Evolutionary conservation across 2,888 invertebrate species (phyloP).

Genomic region (Agelastica alni): DNA sequence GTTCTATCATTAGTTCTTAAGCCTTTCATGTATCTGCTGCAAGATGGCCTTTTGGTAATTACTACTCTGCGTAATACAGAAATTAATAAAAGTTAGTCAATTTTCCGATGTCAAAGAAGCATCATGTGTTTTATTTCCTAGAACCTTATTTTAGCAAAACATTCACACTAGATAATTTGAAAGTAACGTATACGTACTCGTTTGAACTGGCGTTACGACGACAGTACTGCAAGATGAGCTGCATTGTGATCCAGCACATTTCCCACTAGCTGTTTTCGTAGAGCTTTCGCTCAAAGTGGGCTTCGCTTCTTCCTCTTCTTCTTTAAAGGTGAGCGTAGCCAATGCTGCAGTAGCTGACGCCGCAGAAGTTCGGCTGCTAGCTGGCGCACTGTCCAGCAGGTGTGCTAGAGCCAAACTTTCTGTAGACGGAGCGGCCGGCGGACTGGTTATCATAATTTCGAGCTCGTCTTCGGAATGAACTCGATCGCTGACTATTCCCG

Average conservation of each 20-base stretch:
- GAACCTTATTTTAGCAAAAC: too few species aligned
- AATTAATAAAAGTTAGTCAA: too few species aligned
- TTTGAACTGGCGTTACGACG: conserved; percentile 66
- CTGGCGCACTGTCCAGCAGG: conserved; percentile 69
- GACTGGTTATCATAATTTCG: conserved; percentile 83
- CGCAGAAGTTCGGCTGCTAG: conserved; percentile 63
- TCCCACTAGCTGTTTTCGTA: conserved; percentile 60
- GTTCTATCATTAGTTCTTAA: too few species aligned
- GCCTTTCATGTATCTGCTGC: too few species aligned
- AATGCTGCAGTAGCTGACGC: conserved; percentile 57
- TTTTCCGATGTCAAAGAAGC: too few species aligned
- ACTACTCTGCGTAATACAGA: too few species aligned
- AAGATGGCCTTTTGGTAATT: too few species aligned
- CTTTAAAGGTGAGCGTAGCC: conserved; percentile 54
- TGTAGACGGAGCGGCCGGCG: conserved; percentile 84
- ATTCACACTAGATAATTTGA: too few species aligned
- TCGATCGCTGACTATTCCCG: conserved; percentile 94
- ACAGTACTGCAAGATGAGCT: conserved; percentile 87
- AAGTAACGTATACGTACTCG: too few species aligned
- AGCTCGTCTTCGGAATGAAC: conserved; percentile 92
- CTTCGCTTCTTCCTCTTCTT: conserved; percentile 50
- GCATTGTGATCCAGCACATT: conserved; percentile 79
- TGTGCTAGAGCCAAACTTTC: conserved; percentile 83
- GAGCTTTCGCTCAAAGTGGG: conserved; percentile 64
- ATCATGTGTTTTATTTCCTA: too few species aligned